Conservation (phyloP, 1,140 invertebrate species). For the Plutomurus gul region DNA sequence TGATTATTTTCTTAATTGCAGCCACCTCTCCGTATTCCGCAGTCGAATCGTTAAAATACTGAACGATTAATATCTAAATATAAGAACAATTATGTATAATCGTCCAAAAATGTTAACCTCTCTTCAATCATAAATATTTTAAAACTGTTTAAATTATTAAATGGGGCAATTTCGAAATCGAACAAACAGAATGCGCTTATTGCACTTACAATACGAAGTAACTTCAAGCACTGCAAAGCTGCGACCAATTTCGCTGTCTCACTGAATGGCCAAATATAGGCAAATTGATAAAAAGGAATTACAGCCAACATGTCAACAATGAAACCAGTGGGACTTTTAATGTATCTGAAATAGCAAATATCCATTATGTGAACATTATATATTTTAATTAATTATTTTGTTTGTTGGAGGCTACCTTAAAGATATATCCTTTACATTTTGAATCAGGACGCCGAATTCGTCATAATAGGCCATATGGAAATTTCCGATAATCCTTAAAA, state of each 20-base stretch:
- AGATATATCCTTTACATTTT: no score
- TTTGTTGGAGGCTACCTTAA: conserved; percentile 7
- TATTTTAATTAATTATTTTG: no score
- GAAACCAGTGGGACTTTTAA: conserved; percentile 18
- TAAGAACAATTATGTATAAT: not conserved
- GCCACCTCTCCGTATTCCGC: conserved; percentile 37
- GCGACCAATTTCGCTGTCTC: not conserved
- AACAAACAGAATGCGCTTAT: not conserved
- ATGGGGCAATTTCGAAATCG: no score
- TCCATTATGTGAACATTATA: no score
- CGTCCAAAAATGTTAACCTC: no score
- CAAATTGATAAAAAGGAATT: conserved; percentile 29
- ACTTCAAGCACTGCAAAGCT: conserved; percentile 21
- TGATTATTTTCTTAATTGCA: conserved; percentile 37
- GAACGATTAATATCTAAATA: conserved; percentile 35
- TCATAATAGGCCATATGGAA: conserved; percentile 46
- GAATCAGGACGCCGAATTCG: conserved; percentile 17
- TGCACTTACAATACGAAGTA: conserved; percentile 43
- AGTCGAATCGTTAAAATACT: conserved; percentile 43
- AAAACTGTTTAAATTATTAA: not conserved
- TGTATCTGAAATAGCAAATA: conserved; percentile 34
- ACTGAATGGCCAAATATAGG: no score
- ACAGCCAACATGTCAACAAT: conserved; percentile 38
- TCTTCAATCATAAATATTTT: no score
- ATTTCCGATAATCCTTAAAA: conserved; percentile 44